Conservation (phyloP, 1,140 invertebrate species). For the Dolichoris vasculosae region DNA sequence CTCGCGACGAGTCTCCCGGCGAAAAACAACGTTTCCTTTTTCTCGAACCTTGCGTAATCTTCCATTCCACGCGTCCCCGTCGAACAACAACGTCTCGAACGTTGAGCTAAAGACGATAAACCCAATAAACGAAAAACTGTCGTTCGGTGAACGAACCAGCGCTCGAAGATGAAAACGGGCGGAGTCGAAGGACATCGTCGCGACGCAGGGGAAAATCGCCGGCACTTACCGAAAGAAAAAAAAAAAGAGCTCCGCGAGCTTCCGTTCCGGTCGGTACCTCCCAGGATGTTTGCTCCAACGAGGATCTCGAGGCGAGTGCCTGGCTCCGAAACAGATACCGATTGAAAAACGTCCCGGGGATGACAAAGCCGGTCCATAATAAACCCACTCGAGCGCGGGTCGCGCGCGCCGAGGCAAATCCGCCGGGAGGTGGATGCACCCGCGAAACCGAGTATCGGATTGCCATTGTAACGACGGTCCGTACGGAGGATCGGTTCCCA, state of each 20-base stretch:
- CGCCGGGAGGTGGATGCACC: conserved; percentile 32
- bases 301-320: background rate
- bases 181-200: background rate
- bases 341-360: conserved; percentile 2
- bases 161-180: background rate
- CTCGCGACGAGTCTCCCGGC: too few species aligned
- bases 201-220: background rate
- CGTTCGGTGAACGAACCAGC: too few species aligned
- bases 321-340: conserved; percentile 19
- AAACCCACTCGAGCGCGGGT: background rate
- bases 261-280: conserved; percentile 44
- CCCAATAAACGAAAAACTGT: too few species aligned
- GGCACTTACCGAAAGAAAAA: background rate
- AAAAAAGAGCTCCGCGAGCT: background rate
- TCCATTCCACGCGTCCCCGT: too few species aligned
- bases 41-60: too few species aligned
- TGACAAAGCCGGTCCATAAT: conserved; percentile 7
- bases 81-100: too few species aligned
- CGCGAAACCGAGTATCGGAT: conserved; percentile 65
- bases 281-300: conserved; percentile 54
- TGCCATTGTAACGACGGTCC: conserved; percentile 59
- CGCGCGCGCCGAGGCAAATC: conserved; percentile 16
- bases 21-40: too few species aligned
- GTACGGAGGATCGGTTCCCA: conserved; percentile 12
- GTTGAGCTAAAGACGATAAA: too few species aligned